phyloP scores from a whole-genome alignment of 2,888 invertebrate genomes.

The Gonocerus acuteangulatus region DNA sequence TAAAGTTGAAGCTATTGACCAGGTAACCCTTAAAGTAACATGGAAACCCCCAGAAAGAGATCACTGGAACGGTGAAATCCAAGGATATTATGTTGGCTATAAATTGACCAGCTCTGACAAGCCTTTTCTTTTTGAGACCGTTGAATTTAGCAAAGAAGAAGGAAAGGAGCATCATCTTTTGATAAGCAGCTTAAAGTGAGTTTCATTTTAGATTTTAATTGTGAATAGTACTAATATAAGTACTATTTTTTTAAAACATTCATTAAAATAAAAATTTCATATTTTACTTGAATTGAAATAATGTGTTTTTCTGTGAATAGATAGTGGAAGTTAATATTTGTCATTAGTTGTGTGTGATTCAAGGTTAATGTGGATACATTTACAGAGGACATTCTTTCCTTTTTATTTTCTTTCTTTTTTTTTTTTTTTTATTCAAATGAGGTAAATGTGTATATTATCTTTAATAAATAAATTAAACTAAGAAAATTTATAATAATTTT shows the following conservation, averaged over 20 bases:
- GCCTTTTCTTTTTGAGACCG: conserved; percentile 82
- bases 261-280: no score
- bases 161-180: conserved; percentile 83
- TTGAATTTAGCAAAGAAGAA: conserved; percentile 84
- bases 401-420: neutral
- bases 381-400: neutral
- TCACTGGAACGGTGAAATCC: conserved; percentile 88
- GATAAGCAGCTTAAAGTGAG: conserved; percentile 66
- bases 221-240: no score
- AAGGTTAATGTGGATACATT: neutral
- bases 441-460: neutral
- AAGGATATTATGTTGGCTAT: conserved; percentile 84
- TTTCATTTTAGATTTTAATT: conserved; percentile 25
- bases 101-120: conserved; percentile 71
- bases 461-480: no score
- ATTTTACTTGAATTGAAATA: no score
- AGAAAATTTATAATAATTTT: no score
- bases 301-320: no score
- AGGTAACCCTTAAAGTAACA: conserved; percentile 75
- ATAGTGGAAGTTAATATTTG: no score
- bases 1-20: conserved; percentile 77
- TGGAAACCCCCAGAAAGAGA: conserved; percentile 86
- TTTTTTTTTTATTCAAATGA: neutral
- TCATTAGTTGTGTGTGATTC: no score
- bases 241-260: no score